A percentile compares a stretch with the other conserved stretches of the same genome.
phyloP scores from a whole-genome alignment of 2,797 vertebrate genomes.

The Brachymystax lenok region DNA sequence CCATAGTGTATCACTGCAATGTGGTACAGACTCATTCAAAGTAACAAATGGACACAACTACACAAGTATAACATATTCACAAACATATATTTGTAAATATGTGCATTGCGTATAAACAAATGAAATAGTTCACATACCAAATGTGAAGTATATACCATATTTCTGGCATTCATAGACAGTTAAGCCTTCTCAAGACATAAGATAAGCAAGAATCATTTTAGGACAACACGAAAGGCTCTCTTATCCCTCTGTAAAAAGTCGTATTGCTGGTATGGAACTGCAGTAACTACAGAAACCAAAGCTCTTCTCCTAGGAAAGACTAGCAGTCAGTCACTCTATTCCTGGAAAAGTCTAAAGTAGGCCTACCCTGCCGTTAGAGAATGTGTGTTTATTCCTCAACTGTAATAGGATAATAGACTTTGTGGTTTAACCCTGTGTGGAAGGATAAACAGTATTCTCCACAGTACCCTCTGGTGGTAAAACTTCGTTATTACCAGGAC shows the following conservation, averaged over 20 bases:
- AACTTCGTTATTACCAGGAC: background rate
- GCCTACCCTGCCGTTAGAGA: background rate
- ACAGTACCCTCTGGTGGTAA: background rate
- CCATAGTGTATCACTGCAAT: no score
- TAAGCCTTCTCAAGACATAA: background rate
- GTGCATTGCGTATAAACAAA: background rate
- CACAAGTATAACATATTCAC: no score
- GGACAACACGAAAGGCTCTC: background rate
- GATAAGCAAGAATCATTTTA: background rate
- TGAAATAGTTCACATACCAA: background rate
- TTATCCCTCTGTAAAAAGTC: background rate
- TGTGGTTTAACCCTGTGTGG: background rate
- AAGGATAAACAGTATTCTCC: background rate
- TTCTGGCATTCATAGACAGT: background rate
- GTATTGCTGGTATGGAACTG: conserved; percentile 4
- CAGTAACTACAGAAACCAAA: background rate
- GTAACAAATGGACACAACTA: no score
- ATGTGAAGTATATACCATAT: background rate
- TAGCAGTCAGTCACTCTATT: background rate
- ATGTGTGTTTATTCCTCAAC: conserved; percentile 11
- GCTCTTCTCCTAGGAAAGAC: background rate
- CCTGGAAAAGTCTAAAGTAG: conserved; percentile 19
- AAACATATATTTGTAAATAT: no score
- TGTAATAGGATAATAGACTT: conserved; percentile 6
- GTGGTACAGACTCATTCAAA: no score